A percentile compares a stretch with the other conserved stretches of the same genome.
These are phyloP conservation scores for Tachina lurida DNA, from an alignment of 2,888 invertebrate genomes.

Conservation along the genomic window DNA sequence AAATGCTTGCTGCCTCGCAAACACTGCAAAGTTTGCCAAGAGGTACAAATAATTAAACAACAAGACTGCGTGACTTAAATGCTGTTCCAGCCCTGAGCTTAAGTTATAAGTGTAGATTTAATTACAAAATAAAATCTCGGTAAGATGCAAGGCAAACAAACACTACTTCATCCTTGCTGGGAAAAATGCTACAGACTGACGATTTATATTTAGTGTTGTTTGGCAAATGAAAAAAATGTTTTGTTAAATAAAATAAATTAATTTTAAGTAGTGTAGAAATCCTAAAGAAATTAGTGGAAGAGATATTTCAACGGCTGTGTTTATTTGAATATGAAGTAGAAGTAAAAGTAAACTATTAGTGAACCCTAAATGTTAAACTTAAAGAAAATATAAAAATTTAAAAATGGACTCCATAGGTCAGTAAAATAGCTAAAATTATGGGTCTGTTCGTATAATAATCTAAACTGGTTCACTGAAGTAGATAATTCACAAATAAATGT, in stretches of 20 bases:
- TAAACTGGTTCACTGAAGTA: no score
- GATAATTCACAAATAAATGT: no score
- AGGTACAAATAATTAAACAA: constrained; percentile 42
- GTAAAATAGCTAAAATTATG: no score
- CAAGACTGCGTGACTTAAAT: neutral
- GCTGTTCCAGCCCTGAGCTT: neutral
- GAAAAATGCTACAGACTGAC: neutral
- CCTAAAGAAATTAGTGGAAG: neutral
- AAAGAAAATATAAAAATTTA: no score
- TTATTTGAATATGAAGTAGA: neutral
- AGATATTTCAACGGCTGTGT: neutral
- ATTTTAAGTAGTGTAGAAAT: neutral
- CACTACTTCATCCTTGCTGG: neutral
- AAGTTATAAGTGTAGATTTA: constrained; percentile 1
- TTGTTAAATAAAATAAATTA: constrained; percentile 1
- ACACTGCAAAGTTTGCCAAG: neutral
- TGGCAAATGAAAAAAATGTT: constrained; percentile 2
- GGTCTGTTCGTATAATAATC: no score
- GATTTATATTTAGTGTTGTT: neutral
- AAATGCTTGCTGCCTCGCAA: neutral
- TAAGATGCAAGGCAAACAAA: neutral
- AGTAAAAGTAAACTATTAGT: neutral
- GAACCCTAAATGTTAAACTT: neutral
- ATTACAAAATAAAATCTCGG: constrained; percentile 22
- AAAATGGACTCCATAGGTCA: no score